phyloP scores from a whole-genome alignment of 2,888 invertebrate genomes.

The Ophioninae sp. region DNA sequence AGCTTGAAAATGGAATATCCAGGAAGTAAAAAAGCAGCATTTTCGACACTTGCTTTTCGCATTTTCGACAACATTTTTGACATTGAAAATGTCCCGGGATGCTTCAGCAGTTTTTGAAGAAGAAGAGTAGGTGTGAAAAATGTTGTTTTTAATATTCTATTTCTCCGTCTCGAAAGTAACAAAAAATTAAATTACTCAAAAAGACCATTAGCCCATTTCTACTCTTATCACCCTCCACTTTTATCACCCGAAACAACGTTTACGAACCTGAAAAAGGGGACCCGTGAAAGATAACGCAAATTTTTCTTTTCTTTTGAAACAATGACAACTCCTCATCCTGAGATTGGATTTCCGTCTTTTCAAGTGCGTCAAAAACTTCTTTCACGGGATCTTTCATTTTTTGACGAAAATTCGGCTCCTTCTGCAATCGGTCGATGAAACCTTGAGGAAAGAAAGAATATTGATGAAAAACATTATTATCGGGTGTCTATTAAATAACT shows the following conservation, averaged over 20 bases:
- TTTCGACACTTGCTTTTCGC: too few species aligned
- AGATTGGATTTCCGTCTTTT: slow-evolving; percentile 38
- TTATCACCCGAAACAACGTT: not conserved
- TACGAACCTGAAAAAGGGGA: slow-evolving; percentile 79
- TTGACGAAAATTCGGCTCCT: slow-evolving; percentile 62
- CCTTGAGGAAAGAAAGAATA: slow-evolving; percentile 53
- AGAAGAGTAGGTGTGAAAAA: too few species aligned
- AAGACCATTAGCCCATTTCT: too few species aligned
- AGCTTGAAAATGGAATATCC: too few species aligned
- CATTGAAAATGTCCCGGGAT: too few species aligned
- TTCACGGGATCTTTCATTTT: slow-evolving; percentile 74
- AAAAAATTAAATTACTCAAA: too few species aligned
- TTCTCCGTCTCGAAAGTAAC: too few species aligned
- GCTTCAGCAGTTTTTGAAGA: too few species aligned
- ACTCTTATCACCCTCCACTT: too few species aligned
- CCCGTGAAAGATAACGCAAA: slow-evolving; percentile 81
- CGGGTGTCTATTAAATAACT: slow-evolving; percentile 15
- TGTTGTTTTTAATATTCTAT: too few species aligned
- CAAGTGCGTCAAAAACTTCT: slow-evolving; percentile 67
- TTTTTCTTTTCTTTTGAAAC: slow-evolving; percentile 69
- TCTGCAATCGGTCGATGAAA: slow-evolving; percentile 70
- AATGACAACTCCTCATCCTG: not conserved
- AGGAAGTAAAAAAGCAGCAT: too few species aligned
- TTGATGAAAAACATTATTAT: not conserved
- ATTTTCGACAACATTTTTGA: too few species aligned